Conservation (phyloP, 2,888 invertebrate species). For the Parascotia fuliginaria region DNA sequence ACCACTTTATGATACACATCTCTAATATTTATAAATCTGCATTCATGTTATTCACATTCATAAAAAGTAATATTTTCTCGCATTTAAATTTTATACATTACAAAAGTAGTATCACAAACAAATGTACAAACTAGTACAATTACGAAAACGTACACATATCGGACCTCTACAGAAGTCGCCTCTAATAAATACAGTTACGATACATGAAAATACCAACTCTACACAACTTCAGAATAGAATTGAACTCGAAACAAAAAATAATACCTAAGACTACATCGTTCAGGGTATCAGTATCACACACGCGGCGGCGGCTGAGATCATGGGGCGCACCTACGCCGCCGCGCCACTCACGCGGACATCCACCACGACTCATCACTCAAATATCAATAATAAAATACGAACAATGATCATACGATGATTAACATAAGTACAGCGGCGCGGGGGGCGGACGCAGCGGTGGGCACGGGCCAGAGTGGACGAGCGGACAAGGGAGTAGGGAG, state of each 20-base stretch:
- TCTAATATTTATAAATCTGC: constrained; percentile 69
- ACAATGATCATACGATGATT: constrained; percentile 68
- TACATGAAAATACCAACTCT: constrained; percentile 79
- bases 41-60: constrained; percentile 74
- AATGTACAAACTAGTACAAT: constrained; percentile 85
- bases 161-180: constrained; percentile 63
- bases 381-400: constrained; percentile 66
- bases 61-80: constrained; percentile 76
- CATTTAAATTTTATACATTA: constrained; percentile 83
- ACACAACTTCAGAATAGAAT: constrained; percentile 83
- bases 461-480: constrained; percentile 44
- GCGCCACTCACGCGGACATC: constrained; percentile 64
- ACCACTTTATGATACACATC: constrained; percentile 61
- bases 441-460: constrained; percentile 67
- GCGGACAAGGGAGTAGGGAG: constrained; percentile 16
- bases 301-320: constrained; percentile 82
- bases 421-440: constrained; percentile 70
- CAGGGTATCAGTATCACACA: constrained; percentile 79
- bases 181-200: constrained; percentile 82
- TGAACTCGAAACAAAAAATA: constrained; percentile 82
- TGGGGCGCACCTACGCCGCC: constrained; percentile 68
- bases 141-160: constrained; percentile 80
- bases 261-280: constrained; percentile 81
- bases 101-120: constrained; percentile 87
- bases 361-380: constrained; percentile 57